phyloP scores from a whole-genome alignment of 2,888 invertebrate genomes.

The Rotaria socialis region DNA sequence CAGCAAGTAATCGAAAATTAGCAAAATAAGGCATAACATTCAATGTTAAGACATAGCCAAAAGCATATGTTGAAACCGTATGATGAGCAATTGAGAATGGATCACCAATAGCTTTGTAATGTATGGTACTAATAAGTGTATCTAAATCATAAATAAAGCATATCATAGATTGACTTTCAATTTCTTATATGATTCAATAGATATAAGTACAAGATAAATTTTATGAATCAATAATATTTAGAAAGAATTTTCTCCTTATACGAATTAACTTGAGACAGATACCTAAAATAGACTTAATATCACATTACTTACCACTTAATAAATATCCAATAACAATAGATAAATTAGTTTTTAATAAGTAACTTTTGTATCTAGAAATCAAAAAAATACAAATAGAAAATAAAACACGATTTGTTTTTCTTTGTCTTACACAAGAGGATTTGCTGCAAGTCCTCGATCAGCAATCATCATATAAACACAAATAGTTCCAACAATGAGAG shows the following conservation, averaged over 20 bases:
- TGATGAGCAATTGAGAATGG: slow-evolving; percentile 55
- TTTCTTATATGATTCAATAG: too few species aligned
- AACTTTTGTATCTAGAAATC: slow-evolving; percentile 50
- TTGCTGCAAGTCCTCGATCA: slow-evolving; percentile 51
- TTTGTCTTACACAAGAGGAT: slow-evolving; percentile 49
- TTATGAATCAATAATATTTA: too few species aligned
- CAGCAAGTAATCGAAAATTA: slow-evolving; percentile 57
- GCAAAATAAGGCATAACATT: slow-evolving; percentile 57
- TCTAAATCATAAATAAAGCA: slow-evolving; percentile 48
- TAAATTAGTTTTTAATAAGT: slow-evolving; percentile 53
- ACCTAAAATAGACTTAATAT: not conserved
- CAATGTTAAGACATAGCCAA: slow-evolving; percentile 55
- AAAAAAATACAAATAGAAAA: not conserved
- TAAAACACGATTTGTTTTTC: not conserved
- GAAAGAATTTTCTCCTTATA: too few species aligned
- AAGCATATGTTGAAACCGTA: slow-evolving; percentile 55
- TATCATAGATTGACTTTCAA: too few species aligned
- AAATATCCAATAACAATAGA: slow-evolving; percentile 57
- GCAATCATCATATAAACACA: slow-evolving; percentile 54
- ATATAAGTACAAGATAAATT: too few species aligned
- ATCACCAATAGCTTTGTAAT: slow-evolving; percentile 55
- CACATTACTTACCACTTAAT: slow-evolving; percentile 45
- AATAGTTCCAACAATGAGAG: slow-evolving; percentile 53
- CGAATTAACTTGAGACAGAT: not conserved
- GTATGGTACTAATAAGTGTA: slow-evolving; percentile 47